Evolutionary conservation across 2,888 invertebrate genomes (phyloP), one percentile per base, ranked within the genome.

Genomic region (Teleogryllus oceanicus): DNA sequence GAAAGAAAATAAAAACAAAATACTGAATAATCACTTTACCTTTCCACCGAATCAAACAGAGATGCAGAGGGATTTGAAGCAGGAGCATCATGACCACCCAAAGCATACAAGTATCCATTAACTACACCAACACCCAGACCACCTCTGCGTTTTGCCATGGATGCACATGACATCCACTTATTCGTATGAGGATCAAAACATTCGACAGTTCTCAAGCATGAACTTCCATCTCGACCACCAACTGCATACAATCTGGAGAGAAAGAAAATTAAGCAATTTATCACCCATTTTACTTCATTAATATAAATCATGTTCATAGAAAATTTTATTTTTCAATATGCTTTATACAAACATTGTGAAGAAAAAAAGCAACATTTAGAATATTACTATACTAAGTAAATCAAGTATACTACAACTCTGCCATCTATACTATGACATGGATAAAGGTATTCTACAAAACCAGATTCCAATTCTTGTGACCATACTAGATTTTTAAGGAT

Each of bases 11-110:
- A 62, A n/a, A 62, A 62, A 18, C 3, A 62, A 62, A 4, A 11
- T 12, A 13, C 8, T 62, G 8, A 8, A 37, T 37, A 8, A 37
- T 37, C 37, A 37, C 92, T 91, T 85, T 92, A 96, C 87, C 96
- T 92, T 88, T 97, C 97, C 18, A 97, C 96, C 85, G 96, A 96
- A 84, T 95, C 94, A 83, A 96, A 94, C 84, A 96, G 90, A 80
- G 92, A 92, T 5, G 96, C 94, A 80, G 92, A 91, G 0, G 94
- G 94, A 88, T 94, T 94, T 84, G 94, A 94, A 49, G 95, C 94
- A 0, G 97, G 96, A 13, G 96, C 95, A 87, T 97, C 97, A 87
- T 97, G 96, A 0, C 98, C 97, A 50, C 98, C 97, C 82, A 97
- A 89, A 2, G 96, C 97, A 87, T 97, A 98, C 78, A 98, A 89